phyloP scores from a whole-genome alignment of 2,888 invertebrate genomes.

The Limenitis camilla region DNA sequence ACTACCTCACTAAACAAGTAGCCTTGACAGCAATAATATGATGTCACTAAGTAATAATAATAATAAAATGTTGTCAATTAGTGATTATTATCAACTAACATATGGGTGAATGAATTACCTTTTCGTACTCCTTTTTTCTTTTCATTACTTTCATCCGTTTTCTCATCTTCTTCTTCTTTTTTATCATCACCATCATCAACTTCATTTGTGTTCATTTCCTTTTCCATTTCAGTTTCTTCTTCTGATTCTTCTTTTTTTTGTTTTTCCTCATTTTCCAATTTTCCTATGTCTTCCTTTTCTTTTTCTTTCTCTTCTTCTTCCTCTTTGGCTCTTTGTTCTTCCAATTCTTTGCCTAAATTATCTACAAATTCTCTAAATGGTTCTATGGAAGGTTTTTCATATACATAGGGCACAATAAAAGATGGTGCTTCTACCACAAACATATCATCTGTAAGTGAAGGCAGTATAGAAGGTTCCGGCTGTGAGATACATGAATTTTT shows the following conservation, averaged over 20 bases:
- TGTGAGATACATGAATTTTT: constrained; percentile 29
- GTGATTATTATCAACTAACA: too few relatives aligned
- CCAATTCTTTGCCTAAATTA: constrained; percentile 77
- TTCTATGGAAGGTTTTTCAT: constrained; percentile 89
- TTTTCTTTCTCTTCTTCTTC: constrained; percentile 58
- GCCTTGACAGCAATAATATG: too few relatives aligned
- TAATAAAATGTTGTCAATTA: too few relatives aligned
- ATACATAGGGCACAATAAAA: constrained; percentile 94
- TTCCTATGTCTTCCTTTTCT: constrained; percentile 43
- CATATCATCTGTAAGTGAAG: constrained; percentile 92
- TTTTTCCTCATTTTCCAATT: constrained; percentile 29
- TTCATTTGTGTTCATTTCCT: constrained; percentile 37
- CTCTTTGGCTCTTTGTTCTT: constrained; percentile 74
- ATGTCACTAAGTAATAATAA: too few relatives aligned
- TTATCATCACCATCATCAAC: too few relatives aligned
- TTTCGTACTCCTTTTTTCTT: constrained; percentile 46
- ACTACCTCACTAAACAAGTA: too few relatives aligned
- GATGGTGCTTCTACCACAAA: constrained; percentile 94
- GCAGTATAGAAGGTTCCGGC: constrained; percentile 75
- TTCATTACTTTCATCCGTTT: too few relatives aligned
- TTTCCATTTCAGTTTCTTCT: constrained; percentile 15
- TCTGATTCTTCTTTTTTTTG: constrained; percentile 17
- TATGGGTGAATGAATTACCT: too few relatives aligned
- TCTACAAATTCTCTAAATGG: constrained; percentile 83
- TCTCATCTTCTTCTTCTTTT: constrained; percentile 41